Base-by-base conservation (phyloP, 2,888 invertebrate genomes). In the Campoplex capitator region DNA sequence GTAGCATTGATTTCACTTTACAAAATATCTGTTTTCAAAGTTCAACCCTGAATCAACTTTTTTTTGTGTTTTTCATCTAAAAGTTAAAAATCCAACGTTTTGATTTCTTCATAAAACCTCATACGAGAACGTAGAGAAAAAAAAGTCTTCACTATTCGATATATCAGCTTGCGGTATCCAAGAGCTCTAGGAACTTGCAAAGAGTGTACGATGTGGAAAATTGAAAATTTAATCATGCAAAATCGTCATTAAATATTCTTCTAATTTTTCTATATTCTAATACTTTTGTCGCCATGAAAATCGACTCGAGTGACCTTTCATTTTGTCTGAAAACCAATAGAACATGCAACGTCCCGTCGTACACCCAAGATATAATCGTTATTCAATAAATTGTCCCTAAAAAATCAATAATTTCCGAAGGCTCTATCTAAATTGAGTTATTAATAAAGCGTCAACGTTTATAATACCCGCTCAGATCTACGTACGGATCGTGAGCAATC, bases 361-460 rank as follows among this genome's bases (percentile, higher is more conserved):
- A 32, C 32, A 62, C 32, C 32, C 62, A 16, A 62, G 6, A 62
- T 7, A 62, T 32, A 62, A 32, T 16, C 16, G 16, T 2, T 11
- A 62, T 28, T 62, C 32, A 13, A 32, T 16, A 7, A 62, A 32
- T 62, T 7, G 62, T 3, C 32, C 16, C 7, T 32, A 32, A 62
- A 62, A 58, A 62, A 62, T 23, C 51, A 28, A 77, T 3, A 11
- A n/a, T 65, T 56, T 73, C 28, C 48, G 67, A 74, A 51, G 65
- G 67, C 45, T 42, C 65, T 82, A 65, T 74, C 42, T 58, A n/a
- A 68, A 62, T 75, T 58, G 74, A 78, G 38, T 71, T 71, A 58
- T 73, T 62, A 71, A 83, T 83, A 79, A 70, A 86, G 75, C 73
- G 58, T 78, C 42, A 70, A 82, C 65, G 38, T 84, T 80, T 62